A percentile compares a stretch with the other conserved stretches of the same genome.
phyloP scores from a whole-genome alignment of 2,113 vertebrate genomes.

The Leiothrix lutea region DNA sequence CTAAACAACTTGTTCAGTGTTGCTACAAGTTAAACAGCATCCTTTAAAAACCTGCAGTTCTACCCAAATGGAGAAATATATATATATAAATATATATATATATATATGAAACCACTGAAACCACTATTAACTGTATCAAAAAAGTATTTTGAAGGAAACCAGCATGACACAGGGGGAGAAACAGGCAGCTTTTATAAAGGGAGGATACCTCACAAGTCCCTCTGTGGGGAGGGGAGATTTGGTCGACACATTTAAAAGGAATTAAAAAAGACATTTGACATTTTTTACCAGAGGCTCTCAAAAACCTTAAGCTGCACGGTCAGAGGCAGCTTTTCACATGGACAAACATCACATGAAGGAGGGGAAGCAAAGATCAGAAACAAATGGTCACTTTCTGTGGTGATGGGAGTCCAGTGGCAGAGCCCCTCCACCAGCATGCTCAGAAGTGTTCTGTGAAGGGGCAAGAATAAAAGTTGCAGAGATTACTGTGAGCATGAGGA shows the following conservation, averaged over 20 bases:
- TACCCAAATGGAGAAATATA: background rate
- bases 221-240: background rate
- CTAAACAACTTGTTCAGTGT: background rate
- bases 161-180: background rate
- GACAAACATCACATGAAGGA: background rate
- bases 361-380: background rate
- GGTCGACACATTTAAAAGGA: rapidly evolving
- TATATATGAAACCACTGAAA: background rate
- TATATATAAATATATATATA: too few species aligned
- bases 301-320: background rate
- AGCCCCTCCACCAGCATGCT: background rate
- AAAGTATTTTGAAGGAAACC: background rate
- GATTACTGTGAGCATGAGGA: background rate
- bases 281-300: background rate
- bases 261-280: background rate
- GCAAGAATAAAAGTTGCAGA: background rate
- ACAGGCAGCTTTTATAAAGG: background rate
- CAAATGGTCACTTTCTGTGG: background rate
- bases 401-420: background rate
- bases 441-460: background rate
- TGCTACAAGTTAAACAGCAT: background rate
- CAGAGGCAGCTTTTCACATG: background rate
- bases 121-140: background rate
- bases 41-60: background rate
- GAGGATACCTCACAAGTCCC: background rate